Percentiles rank a stretch among this genome's conserved stretches.
These are phyloP conservation scores for Patiria pectinifera DNA, from an alignment of 53 echinoderm and acorn worm species.

Conservation along the genomic window DNA sequence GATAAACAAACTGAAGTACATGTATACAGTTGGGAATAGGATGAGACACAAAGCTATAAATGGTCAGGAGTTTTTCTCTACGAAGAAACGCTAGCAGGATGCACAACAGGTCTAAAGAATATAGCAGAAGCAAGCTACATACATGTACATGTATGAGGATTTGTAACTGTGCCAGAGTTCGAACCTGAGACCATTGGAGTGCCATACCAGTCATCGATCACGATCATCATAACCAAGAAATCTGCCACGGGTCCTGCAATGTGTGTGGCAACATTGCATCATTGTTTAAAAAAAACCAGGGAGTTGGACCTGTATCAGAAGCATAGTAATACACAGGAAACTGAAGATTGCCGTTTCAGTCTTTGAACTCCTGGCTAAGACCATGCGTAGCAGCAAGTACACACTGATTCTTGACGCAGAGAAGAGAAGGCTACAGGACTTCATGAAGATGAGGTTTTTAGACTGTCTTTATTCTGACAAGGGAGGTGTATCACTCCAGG, in stretches of 20 bases:
- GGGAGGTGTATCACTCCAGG: neutral
- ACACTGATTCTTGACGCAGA: neutral
- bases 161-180: neutral
- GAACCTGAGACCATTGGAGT: neutral
- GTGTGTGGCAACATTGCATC: neutral
- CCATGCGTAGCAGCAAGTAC: neutral
- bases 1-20: too few relatives aligned
- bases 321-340: neutral
- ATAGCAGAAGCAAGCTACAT: too few relatives aligned
- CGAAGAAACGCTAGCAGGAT: too few relatives aligned
- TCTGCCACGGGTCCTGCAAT: too few relatives aligned
- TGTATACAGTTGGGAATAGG: too few relatives aligned
- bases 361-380: neutral
- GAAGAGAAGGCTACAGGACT: neutral
- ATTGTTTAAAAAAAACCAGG: neutral
- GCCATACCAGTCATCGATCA: neutral
- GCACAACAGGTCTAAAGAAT: too few relatives aligned
- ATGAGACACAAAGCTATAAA: too few relatives aligned
- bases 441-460: neutral
- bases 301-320: neutral
- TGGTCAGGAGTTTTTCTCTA: too few relatives aligned
- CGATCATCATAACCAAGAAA: too few relatives aligned
- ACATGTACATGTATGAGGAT: neutral
- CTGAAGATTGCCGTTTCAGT: too few relatives aligned
- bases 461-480: conserved; percentile 10